These are phyloP conservation scores for Nemoura dubitans DNA, from an alignment of 2,888 invertebrate species.

Conservation along the genomic window DNA sequence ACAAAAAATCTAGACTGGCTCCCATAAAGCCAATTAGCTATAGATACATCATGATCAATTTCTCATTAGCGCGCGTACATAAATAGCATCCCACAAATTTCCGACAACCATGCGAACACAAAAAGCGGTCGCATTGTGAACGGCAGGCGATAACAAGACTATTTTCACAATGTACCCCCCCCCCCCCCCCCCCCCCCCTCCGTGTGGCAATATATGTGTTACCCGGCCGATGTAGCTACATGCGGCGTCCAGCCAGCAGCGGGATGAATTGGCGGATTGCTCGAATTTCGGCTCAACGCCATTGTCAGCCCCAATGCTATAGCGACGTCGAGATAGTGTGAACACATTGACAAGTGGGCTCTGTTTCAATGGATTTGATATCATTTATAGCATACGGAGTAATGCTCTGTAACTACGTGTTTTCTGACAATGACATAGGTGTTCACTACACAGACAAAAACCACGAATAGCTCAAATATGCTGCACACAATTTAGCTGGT, in stretches of 20 bases:
- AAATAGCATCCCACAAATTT: neutral
- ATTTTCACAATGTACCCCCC: neutral
- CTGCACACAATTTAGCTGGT: too few relatives aligned
- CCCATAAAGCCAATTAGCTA: neutral
- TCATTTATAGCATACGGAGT: neutral
- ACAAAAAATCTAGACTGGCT: neutral
- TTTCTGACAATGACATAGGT: too few relatives aligned
- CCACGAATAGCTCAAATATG: neutral
- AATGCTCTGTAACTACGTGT: neutral
- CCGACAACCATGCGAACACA: neutral
- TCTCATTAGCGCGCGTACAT: neutral
- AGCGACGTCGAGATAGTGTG: neutral
- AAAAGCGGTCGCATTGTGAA: neutral
- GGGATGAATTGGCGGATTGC: neutral
- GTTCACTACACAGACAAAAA: too few relatives aligned
- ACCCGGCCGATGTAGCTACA: too few relatives aligned
- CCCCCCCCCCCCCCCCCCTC: neutral
- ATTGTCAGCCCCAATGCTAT: neutral
- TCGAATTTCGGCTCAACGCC: neutral
- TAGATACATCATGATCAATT: conserved; percentile 7
- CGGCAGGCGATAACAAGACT: neutral
- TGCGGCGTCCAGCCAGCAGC: neutral
- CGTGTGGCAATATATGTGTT: too few relatives aligned
- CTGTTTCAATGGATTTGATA: neutral
- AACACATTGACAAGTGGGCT: neutral